These are phyloP conservation scores for Diachasmimorpha longicaudata DNA, from an alignment of 1,140 invertebrate species.

Conservation along the genomic window DNA sequence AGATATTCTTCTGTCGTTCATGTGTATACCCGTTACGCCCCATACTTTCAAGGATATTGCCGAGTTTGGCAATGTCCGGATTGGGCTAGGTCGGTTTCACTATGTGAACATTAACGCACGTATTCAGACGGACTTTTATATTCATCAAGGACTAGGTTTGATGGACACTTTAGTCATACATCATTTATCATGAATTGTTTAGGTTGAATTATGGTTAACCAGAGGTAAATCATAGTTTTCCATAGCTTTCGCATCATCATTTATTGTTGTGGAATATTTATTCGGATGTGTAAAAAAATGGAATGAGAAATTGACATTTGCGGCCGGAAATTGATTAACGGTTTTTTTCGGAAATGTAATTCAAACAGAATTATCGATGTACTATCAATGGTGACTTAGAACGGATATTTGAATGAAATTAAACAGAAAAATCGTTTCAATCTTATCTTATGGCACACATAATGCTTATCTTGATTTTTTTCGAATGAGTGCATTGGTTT, in stretches of 20 bases:
- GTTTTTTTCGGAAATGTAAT: too few relatives aligned
- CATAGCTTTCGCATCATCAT: too few relatives aligned
- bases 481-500: background rate
- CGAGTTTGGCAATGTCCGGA: slow-evolving; percentile 46
- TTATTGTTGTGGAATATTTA: too few relatives aligned
- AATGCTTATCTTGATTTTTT: background rate
- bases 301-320: too few relatives aligned
- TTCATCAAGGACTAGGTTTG: background rate
- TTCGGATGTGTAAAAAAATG: too few relatives aligned
- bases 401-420: background rate
- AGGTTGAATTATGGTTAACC: too few relatives aligned
- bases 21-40: slow-evolving; percentile 12
- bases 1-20: background rate
- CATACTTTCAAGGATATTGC: slow-evolving; percentile 41
- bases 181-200: background rate
- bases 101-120: slow-evolving; percentile 12
- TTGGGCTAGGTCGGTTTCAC: slow-evolving; percentile 45
- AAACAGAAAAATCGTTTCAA: background rate
- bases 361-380: too few relatives aligned
- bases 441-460: background rate
- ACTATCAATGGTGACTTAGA: too few relatives aligned
- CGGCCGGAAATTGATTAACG: too few relatives aligned
- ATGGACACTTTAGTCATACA: background rate
- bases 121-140: slow-evolving; percentile 27
- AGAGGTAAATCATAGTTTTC: too few relatives aligned